These are phyloP conservation scores for Gambusia affinis DNA, from an alignment of 2,113 vertebrate genomes.

Conservation along the genomic window DNA sequence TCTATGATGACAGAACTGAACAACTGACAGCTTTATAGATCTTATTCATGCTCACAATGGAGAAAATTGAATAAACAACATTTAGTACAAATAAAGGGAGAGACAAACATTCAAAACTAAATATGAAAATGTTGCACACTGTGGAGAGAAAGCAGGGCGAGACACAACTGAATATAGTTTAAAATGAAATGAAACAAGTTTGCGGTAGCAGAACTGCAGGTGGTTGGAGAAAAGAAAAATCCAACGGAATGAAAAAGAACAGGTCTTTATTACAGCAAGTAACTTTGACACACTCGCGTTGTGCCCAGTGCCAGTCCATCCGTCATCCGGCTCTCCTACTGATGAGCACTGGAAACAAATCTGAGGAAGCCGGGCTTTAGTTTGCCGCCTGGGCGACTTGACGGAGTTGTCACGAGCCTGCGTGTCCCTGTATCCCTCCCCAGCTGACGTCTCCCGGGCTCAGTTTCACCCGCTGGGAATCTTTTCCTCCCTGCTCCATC, in stretches of 20 bases:
- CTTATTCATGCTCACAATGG: background rate
- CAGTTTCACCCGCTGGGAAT: constrained; percentile 60
- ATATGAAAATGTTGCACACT: constrained; percentile 3
- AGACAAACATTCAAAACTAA: background rate
- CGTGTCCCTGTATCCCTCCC: constrained; percentile 50
- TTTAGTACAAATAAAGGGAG: background rate
- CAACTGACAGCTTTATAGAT: background rate
- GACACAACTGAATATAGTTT: constrained; percentile 34
- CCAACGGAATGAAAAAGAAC: constrained; percentile 40
- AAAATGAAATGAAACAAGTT: constrained; percentile 48
- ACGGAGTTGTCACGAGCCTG: constrained; percentile 62
- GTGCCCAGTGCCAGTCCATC: constrained; percentile 77
- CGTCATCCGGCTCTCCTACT: constrained; percentile 73
- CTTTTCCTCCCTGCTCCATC: constrained; percentile 39
- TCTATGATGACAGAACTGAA: background rate
- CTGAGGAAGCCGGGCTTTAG: constrained; percentile 70
- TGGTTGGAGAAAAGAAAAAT: constrained; percentile 43
- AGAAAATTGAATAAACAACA: background rate
- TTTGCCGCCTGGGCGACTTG: constrained; percentile 75
- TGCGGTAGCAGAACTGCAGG: constrained; percentile 39
- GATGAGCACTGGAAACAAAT: constrained; percentile 76
- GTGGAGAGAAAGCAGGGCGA: background rate
- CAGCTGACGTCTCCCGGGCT: constrained; percentile 50
- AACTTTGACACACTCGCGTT: constrained; percentile 70
- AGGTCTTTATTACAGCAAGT: constrained; percentile 72